These are phyloP conservation scores for Amphiprion ocellaris DNA, from an alignment of 2,113 vertebrate genomes.

Conservation along the genomic window DNA sequence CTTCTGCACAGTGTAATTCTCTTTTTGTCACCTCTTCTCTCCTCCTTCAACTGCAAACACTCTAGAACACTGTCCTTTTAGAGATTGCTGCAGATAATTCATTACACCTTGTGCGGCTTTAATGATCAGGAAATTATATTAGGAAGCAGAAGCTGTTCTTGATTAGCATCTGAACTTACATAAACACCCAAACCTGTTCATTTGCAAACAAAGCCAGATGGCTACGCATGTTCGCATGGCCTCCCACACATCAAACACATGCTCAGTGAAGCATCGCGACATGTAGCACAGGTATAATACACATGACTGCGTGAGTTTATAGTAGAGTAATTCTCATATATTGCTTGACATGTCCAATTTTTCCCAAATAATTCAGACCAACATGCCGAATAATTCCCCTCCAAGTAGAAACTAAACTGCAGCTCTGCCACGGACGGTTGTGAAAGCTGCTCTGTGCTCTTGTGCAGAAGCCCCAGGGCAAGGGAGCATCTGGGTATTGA, in stretches of 20 bases:
- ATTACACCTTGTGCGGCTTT: too few species aligned
- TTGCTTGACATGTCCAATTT: background rate
- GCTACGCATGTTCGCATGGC: slow-evolving; percentile 4
- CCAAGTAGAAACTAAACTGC: slow-evolving; percentile 2
- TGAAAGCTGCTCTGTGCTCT: slow-evolving; percentile 33
- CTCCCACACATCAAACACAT: slow-evolving; percentile 54
- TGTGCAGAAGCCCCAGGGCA: slow-evolving; percentile 38
- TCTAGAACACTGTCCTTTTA: background rate
- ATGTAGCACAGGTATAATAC: background rate
- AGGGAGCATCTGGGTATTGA: slow-evolving; percentile 66
- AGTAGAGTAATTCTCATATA: background rate
- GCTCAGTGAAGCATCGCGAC: slow-evolving; percentile 5
- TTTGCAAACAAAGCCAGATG: slow-evolving; percentile 61
- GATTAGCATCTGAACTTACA: slow-evolving; percentile 8
- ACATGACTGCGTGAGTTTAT: background rate
- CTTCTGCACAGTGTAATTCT: background rate
- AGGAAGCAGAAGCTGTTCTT: slow-evolving; percentile 11
- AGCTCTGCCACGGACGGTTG: background rate
- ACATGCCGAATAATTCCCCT: background rate
- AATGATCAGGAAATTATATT: background rate
- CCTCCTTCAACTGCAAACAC: background rate
- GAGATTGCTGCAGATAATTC: too few species aligned
- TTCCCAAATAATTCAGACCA: background rate
- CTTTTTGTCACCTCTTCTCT: background rate
- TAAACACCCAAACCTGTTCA: slow-evolving; percentile 58